A percentile compares a stretch with the other conserved stretches of the same genome.
Evolutionary conservation across 2,113 vertebrate species (phyloP).

Genomic region (Sialia sialis): DNA sequence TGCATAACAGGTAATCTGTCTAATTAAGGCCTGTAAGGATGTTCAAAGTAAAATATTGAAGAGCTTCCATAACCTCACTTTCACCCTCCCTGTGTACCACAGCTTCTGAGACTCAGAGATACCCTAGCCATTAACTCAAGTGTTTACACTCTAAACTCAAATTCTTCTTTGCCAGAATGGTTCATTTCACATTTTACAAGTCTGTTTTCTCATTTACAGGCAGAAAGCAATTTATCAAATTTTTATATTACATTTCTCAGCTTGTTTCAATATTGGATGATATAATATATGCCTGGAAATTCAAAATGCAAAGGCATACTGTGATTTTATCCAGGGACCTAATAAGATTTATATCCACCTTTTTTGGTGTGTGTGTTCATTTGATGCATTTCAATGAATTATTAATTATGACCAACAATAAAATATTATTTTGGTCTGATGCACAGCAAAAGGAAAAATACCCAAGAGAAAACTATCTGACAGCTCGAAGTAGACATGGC

Average conservation of each 20-base stretch:
- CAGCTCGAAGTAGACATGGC: conserved; percentile 61
- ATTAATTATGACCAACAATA: conserved; percentile 81
- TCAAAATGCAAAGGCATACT: conserved; percentile 63
- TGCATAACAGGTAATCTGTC: conserved; percentile 97
- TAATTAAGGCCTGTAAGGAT: conserved; percentile 92
- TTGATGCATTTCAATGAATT: conserved; percentile 79
- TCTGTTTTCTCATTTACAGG: conserved; percentile 79
- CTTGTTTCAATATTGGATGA: conserved; percentile 71
- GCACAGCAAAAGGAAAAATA: conserved; percentile 67
- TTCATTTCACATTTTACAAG: conserved; percentile 81
- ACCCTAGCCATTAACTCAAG: conserved; percentile 83
- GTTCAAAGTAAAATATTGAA: conserved; percentile 91
- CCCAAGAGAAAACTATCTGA: conserved; percentile 73
- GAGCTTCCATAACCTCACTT: conserved; percentile 89
- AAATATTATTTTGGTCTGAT: conserved; percentile 78
- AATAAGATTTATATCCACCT: conserved; percentile 73
- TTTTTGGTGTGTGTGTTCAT: conserved; percentile 55
- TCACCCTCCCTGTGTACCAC: conserved; percentile 87
- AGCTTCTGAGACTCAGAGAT: conserved; percentile 79
- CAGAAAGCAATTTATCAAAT: conserved; percentile 75
- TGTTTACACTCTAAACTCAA: conserved; percentile 82
- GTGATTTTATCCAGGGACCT: conserved; percentile 68
- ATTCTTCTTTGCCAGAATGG: conserved; percentile 79
- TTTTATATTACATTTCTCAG: conserved; percentile 75
- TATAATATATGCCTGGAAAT: conserved; percentile 67